Base-by-base conservation (phyloP, 1,140 invertebrate species). In the Euwallacea fornicatus region DNA sequence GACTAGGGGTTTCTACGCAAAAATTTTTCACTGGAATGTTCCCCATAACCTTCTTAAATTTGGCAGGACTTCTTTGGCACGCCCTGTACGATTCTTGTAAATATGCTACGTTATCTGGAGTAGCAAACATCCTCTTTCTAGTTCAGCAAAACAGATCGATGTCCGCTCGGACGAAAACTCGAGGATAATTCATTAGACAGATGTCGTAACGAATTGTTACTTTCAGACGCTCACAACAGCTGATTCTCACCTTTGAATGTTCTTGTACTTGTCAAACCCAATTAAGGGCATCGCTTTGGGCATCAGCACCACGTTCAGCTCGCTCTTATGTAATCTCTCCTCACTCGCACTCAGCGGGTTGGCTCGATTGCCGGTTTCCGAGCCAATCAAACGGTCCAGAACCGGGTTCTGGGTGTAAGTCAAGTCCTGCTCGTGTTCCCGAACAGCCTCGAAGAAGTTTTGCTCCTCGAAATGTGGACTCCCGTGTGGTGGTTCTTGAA, bases 201-300 rank as follows among this genome's bases (percentile, higher is more conserved):
- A 13, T 13, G 10, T 11, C 47, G 13, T 50, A 1, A 10, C 13
- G 47, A 50, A 6, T 50, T 50, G 10, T 50, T 50, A 50, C 47
- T 6, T 6, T 2, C 47, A 50, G 6, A 47, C 46, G n/a, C 46
- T 47, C n/a, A n/a, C n/a, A n/a, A n/a, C n/a, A n/a, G n/a, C n/a
- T 47, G 16, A 15, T 13, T 56, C 43, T 50, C 56, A 75, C 72
- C 75, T 75, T 58, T 78, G 75, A 9, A 81, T 71, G 55, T 81
- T 79, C 53, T 75, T 79, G 61, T 82, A 82, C 70, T 81, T 82
- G 16, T 82, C 81, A 42, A 80, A 77, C 9, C 79, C 81, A 7
- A 82, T 76, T 11, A 81, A 64, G 6, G 79, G 78, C 81, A 82
- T 82, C 7, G 81, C 77, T 46, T 78, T 79, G 2, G 81, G 81